Base-by-base conservation (phyloP, 1,140 invertebrate genomes). In the Coelopa frigida region DNA sequence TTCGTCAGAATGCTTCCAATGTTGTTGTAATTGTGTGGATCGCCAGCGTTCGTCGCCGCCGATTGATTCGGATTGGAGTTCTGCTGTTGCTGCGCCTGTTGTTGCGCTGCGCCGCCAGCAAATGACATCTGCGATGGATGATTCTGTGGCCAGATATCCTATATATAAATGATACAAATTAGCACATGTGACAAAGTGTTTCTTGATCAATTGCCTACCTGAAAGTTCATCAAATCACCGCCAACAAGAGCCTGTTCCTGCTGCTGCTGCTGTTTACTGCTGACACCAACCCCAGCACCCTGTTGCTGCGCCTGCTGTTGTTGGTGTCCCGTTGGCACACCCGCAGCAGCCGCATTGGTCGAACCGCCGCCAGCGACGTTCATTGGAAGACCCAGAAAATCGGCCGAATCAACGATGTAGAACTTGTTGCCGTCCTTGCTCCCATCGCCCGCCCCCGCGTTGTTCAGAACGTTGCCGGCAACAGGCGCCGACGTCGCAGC, bases 1-100 rank as follows among this genome's bases (percentile, higher is more conserved):
- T 68, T 68, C 57, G 65, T 68, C 37, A 68, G 55, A 54, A 68
- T 68, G 51, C 65, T 68, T 36, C 65, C 65, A 47, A 68, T 68
- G 23, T 68, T 68, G 23, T 68, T 68, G 38, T 68, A 68, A 18
- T 56, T 68, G 42, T 68, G 61, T 5, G 59, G 48, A 56, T 68
- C 64, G 1, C 8, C 40, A 24, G 51, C 10, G 22, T 17, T 14
- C 26, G 14, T 17, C 15, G 14, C 40, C 26, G 11, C 15, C 15
- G 3, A 14, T 12, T 43, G 40, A 29, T 17, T 49, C 21, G 46
- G 47, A 44, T 59, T 61, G 5, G 48, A 36, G 20, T 15, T 33
- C 37, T 57, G 54, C n/a, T 54, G 45, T 24, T 39, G 39, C 24
- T 49, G 35, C 4, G 14, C 11, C n/a, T 58, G 56, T 11, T 49